These are phyloP conservation scores for Turnix velox DNA, from an alignment of 2,113 vertebrate genomes.

Conservation along the genomic window DNA sequence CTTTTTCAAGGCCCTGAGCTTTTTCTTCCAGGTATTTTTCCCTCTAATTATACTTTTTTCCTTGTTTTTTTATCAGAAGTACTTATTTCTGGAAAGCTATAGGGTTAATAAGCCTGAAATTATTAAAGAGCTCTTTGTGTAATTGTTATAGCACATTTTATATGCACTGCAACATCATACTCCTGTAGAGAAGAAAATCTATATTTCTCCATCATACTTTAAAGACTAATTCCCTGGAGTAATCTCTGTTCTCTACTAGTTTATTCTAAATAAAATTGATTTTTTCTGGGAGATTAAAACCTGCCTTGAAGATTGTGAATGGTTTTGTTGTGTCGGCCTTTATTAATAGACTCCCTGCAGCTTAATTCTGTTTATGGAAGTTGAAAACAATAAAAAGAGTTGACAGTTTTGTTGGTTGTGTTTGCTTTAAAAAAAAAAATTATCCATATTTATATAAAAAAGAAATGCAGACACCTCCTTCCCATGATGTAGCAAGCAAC, in stretches of 20 bases:
- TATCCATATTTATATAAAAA: neutral
- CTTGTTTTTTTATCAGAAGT: neutral
- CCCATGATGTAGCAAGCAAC: neutral
- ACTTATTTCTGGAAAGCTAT: neutral
- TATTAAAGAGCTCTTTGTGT: neutral
- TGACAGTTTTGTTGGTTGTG: conserved; percentile 47
- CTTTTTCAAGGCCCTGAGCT: neutral
- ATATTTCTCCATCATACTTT: conserved; percentile 65
- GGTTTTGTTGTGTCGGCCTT: conserved; percentile 23
- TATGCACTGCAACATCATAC: conserved; percentile 15
- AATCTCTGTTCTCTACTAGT: conserved; percentile 56
- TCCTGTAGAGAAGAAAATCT: conserved; percentile 47
- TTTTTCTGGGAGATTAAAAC: conserved; percentile 65
- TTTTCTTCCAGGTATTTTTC: conserved; percentile 12
- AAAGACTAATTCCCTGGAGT: conserved; percentile 54
- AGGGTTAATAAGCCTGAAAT: neutral
- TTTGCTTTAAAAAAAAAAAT: neutral
- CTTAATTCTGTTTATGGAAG: conserved; percentile 54
- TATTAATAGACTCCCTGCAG: conserved; percentile 65
- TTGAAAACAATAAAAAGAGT: conserved; percentile 50
- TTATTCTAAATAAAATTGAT: conserved; percentile 71
- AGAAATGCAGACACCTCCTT: neutral
- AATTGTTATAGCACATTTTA: conserved; percentile 45
- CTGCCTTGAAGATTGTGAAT: conserved; percentile 49
- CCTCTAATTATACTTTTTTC: neutral